A percentile compares a stretch with the other conserved stretches of the same genome.
phyloP scores from a whole-genome alignment of 64 coral and sea anemone species.

The Dendrophyllia cribrosa region DNA sequence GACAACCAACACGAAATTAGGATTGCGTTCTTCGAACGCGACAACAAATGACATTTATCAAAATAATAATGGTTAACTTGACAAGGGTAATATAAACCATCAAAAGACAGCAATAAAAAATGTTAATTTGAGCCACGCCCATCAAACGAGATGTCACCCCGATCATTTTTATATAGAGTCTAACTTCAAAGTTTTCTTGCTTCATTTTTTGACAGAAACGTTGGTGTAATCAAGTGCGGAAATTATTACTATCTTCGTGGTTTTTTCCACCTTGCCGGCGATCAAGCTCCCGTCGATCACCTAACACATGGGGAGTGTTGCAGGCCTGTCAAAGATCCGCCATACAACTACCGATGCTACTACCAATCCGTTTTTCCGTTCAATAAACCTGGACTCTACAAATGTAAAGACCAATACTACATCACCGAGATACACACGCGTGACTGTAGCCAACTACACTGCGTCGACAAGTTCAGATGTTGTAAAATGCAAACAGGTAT shows the following conservation, averaged over 20 bases:
- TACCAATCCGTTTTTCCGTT: background rate
- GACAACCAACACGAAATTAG: no score
- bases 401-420: constrained; percentile 11
- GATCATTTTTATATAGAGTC: no score
- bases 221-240: background rate
- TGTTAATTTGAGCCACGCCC: no score
- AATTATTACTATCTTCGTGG: background rate
- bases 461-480: background rate
- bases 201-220: background rate
- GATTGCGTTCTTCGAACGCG: no score
- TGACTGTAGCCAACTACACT: background rate
- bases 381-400: background rate
- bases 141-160: no score
- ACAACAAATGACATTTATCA: no score
- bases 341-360: background rate
- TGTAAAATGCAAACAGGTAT: constrained; percentile 14
- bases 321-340: background rate
- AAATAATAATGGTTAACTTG: no score
- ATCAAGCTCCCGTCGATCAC: background rate
- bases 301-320: background rate
- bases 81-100: no score
- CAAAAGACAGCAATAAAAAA: no score
- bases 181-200: background rate
- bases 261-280: background rate
- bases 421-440: background rate